Base-by-base conservation (phyloP, 2,888 invertebrate species). In the Phorcus lineatus region DNA sequence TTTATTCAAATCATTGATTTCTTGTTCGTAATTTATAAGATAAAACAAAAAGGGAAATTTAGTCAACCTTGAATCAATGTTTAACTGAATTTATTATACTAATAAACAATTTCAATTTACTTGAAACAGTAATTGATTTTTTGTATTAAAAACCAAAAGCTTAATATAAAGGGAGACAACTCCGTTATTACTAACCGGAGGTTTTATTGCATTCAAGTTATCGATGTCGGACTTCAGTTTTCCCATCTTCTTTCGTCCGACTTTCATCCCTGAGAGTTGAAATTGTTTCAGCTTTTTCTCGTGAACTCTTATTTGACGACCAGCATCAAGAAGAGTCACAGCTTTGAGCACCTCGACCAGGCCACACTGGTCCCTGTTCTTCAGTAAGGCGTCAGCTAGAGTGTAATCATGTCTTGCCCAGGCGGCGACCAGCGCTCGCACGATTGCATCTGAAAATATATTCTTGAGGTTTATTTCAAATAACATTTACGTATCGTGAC, bases 281-380 rank as follows among this genome's bases (percentile, higher is more conserved):
- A 91, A 78, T 47, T 84, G 80, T 74, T 89, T 90, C 80, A 92
- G 77, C 77, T 89, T 90, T 84, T 91, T 92, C 83, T 93, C 92
- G n/a, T 90, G 80, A 2, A 88, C 88, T 55, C 91, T 82, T 11
- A 90, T 87, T 82, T 90, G 88, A 55, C 92, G 80, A 1, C 86
- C 89, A 36, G 91, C 85, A 81, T 92, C 92, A 54, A 92, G 86
- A 76, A 92, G 82, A 16, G 85, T 86, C 13, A 91, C 24, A 1
- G 91, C 90, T 79, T 91, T 92, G 17, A 91, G 84, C 0, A 92
- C 90, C 81, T 92, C 91, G n/a, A 88, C 89, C 75, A 92, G 80
- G 11, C 91, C 90, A 86, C 90, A 92, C 76, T 85, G 83, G 3
- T 88, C 86, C 9, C 86, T 82, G 76, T 88, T 84, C 19, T 85